Base-by-base conservation (phyloP, 2,888 invertebrate genomes). In the Pomacea canaliculata region DNA sequence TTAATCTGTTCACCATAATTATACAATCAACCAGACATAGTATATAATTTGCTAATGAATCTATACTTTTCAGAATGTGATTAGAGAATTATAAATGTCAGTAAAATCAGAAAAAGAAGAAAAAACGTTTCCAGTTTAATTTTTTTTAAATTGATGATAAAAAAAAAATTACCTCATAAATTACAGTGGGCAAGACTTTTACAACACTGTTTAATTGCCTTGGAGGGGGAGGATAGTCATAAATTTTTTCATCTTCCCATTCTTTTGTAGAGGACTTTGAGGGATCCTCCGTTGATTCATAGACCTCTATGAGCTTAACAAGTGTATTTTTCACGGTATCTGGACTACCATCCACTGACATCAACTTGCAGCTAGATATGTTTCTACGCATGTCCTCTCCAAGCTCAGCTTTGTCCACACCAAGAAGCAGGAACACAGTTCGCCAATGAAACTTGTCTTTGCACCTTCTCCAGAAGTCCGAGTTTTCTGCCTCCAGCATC, bases 151-250 rank as follows among this genome's bases (percentile, higher is more conserved):
- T 37, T 5, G 5, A 37, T 5, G 3, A 5, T 5, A 37, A 37
- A 37, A 37, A 37, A 37, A 37, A 37, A 37, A 5, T 46, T 18
- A 67, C 73, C 73, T 73, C 66, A 46, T 67, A 56, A 7, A 73
- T 62, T 3, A 73, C 73, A 56, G 51, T 27, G 7, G 73, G 73
- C 19, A 73, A 23, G 49, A 73, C 56, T 37, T 66, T 73, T 23
- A 73, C 27, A 23, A 73, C 27, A 49, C 51, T 56, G 67, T 73
- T 73, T 23, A 65, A 66, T 23, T 73, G 73, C 9, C 73, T 65
- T 27, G 73, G 73, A 63, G 73, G 73, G 66, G 73, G 73, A 66
- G 67, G 73, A 51, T 37, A 9, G n/a, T 56, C 46, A 27, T 73
- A 73, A 9, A 65, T n/a, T 46, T 51, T 16, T n/a, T 48, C 56